These are phyloP conservation scores for Agrenia bidenticulata DNA, from an alignment of 2,888 invertebrate genomes.

Conservation along the genomic window DNA sequence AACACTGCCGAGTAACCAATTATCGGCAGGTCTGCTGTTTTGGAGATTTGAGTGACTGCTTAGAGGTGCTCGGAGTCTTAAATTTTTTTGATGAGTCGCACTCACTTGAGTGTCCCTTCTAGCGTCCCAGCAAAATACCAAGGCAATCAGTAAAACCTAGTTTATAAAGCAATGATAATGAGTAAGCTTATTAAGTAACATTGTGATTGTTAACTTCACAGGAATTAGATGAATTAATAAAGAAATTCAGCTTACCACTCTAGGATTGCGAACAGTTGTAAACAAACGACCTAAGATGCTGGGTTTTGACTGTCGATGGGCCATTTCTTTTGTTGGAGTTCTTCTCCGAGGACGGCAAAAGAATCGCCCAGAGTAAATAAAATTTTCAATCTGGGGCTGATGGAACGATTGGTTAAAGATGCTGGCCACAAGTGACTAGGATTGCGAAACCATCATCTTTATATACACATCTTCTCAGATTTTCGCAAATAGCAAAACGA, in stretches of 20 bases:
- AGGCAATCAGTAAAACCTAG: slow-evolving; percentile 12
- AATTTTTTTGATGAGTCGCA: slow-evolving; percentile 12
- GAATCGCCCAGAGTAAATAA: too few species aligned
- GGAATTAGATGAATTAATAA: not conserved
- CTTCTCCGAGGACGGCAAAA: too few species aligned
- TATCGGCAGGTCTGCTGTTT: not conserved
- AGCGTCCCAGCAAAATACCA: slow-evolving; percentile 16
- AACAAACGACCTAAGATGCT: not conserved
- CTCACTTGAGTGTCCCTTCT: slow-evolving; percentile 4
- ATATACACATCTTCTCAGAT: too few species aligned
- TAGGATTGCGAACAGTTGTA: not conserved
- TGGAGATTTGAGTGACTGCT: not conserved
- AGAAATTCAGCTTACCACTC: not conserved
- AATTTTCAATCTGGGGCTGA: too few species aligned
- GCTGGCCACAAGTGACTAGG: too few species aligned
- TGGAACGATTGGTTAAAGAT: too few species aligned
- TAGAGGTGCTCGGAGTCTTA: slow-evolving; percentile 12
- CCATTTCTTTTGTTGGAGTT: too few species aligned
- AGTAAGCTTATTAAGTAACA: not conserved
- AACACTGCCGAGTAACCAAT: not conserved
- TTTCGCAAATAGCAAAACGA: too few species aligned
- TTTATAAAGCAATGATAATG: not conserved
- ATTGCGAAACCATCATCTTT: too few species aligned
- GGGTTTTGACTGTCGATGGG: too few species aligned
- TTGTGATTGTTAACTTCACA: not conserved